Percentiles rank a stretch among this genome's conserved stretches.
Evolutionary conservation across 2,113 vertebrate genomes (phyloP).

Genomic region (Columbina picui): DNA sequence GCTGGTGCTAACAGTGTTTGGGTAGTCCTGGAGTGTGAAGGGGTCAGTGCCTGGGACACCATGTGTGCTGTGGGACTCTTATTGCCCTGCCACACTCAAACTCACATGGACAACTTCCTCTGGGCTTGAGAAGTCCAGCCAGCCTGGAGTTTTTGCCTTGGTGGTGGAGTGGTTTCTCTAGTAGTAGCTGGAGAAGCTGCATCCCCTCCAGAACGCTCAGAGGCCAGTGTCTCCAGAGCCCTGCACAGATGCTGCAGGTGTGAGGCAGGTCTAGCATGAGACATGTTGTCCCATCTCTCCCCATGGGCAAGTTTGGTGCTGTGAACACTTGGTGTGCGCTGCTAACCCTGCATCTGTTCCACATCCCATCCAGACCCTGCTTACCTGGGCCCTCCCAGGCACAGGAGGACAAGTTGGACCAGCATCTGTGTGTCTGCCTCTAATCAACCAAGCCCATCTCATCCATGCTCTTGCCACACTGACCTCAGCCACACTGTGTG

Average conservation of each 20-base stretch:
- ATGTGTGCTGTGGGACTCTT: background rate
- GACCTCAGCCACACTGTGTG: accelerated
- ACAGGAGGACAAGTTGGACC: background rate
- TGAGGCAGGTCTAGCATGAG: background rate
- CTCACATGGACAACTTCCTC: background rate
- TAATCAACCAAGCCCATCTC: background rate
- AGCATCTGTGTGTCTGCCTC: background rate
- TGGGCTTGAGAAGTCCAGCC: background rate
- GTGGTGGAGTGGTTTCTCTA: background rate
- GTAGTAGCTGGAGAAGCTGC: background rate
- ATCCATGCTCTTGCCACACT: background rate
- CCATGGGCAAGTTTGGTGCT: background rate
- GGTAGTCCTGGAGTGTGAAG: background rate
- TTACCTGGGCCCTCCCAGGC: background rate
- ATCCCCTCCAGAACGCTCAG: background rate
- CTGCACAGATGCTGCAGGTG: accelerated
- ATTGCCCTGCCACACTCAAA: background rate
- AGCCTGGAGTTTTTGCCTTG: background rate
- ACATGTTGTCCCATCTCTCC: background rate
- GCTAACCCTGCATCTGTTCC: background rate
- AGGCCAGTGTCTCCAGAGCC: background rate
- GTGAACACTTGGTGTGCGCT: no score
- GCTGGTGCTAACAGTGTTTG: background rate
- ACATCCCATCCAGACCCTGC: background rate
- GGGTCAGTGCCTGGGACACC: background rate